Conservation (phyloP, 2,888 invertebrate species). For the Phyllotreta striolata region DNA sequence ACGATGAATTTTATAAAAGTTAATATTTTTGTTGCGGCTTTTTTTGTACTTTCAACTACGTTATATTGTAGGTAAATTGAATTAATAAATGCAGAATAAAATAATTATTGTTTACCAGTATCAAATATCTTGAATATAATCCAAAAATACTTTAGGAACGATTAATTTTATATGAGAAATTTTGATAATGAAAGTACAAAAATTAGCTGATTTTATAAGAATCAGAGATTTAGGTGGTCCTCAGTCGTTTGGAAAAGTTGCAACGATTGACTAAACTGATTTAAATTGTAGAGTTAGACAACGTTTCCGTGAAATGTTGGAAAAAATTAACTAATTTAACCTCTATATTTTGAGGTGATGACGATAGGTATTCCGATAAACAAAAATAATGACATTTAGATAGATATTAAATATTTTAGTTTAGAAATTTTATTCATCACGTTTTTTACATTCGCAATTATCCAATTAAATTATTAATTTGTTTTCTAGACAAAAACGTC, state of each 20-base stretch:
- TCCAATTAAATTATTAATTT: constrained; percentile 27
- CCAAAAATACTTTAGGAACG: constrained; percentile 4
- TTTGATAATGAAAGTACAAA: too few species aligned
- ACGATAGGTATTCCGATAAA: constrained; percentile 51
- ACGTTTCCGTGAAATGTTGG: constrained; percentile 58
- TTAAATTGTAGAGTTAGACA: constrained; percentile 55
- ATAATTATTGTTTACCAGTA: constrained; percentile 3
- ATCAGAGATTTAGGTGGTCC: constrained; percentile 34
- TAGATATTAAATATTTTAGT: constrained; percentile 38
- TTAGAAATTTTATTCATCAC: constrained; percentile 33
- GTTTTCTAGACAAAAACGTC: constrained; percentile 41
- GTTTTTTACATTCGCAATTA: constrained; percentile 37
- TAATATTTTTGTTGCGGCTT: constrained; percentile 5
- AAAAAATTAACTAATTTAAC: constrained; percentile 50
- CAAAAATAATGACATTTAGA: constrained; percentile 51
- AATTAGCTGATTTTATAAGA: too few species aligned
- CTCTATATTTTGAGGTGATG: constrained; percentile 47
- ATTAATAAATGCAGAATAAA: too few species aligned
- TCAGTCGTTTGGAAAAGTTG: constrained; percentile 49
- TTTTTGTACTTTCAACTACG: background rate
- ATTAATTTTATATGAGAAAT: background rate
- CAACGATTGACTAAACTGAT: constrained; percentile 58
- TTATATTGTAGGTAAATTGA: too few species aligned
- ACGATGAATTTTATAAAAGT: constrained; percentile 2
- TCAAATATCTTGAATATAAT: constrained; percentile 11